Percentiles rank a stretch among this genome's conserved stretches.
Evolutionary conservation across 2,888 invertebrate species (phyloP).

Genomic region (Tinea trinotella): DNA sequence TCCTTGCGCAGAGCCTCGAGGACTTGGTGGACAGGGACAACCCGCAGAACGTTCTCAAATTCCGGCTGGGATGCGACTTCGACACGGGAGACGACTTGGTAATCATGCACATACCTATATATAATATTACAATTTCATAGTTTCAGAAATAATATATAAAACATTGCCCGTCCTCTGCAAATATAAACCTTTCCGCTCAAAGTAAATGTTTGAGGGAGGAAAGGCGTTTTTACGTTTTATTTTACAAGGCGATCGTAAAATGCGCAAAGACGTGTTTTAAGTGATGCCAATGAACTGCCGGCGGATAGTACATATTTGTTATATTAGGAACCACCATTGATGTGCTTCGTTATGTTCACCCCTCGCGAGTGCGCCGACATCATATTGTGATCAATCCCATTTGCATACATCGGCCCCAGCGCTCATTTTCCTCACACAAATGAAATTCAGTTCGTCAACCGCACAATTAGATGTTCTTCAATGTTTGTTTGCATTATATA

Average conservation of each 20-base stretch:
- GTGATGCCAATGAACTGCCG: constrained; percentile 28
- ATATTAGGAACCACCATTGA: too few species aligned
- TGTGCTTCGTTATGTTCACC: too few species aligned
- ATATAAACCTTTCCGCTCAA: constrained; percentile 6
- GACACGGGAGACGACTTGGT: constrained; percentile 78
- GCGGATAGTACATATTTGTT: too few species aligned
- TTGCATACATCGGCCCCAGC: background rate
- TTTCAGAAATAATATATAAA: constrained; percentile 6
- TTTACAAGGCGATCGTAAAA: constrained; percentile 34
- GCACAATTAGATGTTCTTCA: background rate
- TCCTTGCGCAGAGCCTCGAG: constrained; percentile 83
- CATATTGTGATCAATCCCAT: too few species aligned
- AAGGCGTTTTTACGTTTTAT: constrained; percentile 26
- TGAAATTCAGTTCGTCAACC: background rate
- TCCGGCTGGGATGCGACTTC: constrained; percentile 83
- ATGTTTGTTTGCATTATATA: background rate
- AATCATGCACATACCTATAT: constrained; percentile 24
- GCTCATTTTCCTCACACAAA: background rate
- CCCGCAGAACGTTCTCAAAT: constrained; percentile 87
- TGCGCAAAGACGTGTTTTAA: constrained; percentile 27
- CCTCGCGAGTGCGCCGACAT: too few species aligned
- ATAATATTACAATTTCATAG: background rate
- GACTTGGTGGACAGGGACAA: constrained; percentile 85
- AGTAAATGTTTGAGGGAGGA: constrained; percentile 17
- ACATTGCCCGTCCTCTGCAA: constrained; percentile 10